Conservation (phyloP, 2,797 vertebrate genomes). For the Acanthurus tractus region DNA sequence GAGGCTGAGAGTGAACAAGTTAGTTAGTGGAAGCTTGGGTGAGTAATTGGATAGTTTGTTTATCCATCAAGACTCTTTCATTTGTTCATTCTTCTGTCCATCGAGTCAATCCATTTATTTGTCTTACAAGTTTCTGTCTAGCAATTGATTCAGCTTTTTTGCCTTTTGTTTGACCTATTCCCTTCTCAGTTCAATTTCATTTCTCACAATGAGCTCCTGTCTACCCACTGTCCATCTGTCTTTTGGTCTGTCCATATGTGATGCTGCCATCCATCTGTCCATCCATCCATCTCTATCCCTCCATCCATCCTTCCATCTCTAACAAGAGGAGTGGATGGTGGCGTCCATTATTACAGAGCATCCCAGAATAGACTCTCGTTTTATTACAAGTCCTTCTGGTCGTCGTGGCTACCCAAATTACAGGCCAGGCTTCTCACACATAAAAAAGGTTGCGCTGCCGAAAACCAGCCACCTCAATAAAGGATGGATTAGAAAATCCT, state of each 20-base stretch:
- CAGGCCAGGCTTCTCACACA: slow-evolving; percentile 90
- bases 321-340: slow-evolving; percentile 88
- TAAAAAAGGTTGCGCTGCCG: slow-evolving; percentile 88
- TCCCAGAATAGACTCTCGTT: slow-evolving; percentile 89
- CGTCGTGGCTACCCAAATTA: slow-evolving; percentile 88
- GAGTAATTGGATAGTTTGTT: not conserved
- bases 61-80: not conserved
- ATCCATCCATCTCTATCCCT: slow-evolving; percentile 55
- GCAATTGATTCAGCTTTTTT: slow-evolving; percentile 2
- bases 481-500: slow-evolving; percentile 91
- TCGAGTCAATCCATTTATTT: slow-evolving; percentile 7
- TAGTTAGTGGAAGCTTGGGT: slow-evolving; percentile 17
- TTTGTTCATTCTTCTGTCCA: slow-evolving; percentile 1
- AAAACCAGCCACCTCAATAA: slow-evolving; percentile 92
- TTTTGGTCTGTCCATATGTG: slow-evolving; percentile 30
- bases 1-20: not conserved
- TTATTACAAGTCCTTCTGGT: slow-evolving; percentile 91
- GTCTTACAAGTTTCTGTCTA: not conserved
- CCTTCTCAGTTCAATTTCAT: slow-evolving; percentile 1
- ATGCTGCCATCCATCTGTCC: slow-evolving; percentile 54
- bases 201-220: not conserved
- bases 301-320: slow-evolving; percentile 76
- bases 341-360: slow-evolving; percentile 91
- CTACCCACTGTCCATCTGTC: slow-evolving; percentile 32
- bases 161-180: slow-evolving; percentile 3